Base-by-base conservation (phyloP, 1,140 invertebrate genomes). In the Chironomus tepperi region DNA sequence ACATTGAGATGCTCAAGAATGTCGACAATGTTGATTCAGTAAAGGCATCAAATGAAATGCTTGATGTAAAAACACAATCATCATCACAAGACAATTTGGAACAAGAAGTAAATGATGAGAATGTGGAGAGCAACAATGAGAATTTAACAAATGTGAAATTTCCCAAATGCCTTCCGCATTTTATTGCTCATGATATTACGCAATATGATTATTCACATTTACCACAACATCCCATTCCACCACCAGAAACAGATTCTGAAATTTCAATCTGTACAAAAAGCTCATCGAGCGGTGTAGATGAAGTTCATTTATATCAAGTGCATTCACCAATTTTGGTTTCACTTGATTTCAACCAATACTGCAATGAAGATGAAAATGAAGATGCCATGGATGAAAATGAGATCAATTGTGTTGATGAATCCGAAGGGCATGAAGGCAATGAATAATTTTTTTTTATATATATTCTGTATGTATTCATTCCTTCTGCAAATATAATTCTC, bases 111-210 rank as follows among this genome's bases (percentile, higher is more conserved):
- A 34, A 34, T 34, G 24, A 34, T 34, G 24, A 34, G 24, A 34
- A 34, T 34, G 24, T 34, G 5, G 24, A 34, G 5, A 34, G 24
- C 24, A 34, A 34, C 24, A 34, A 34, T 34, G 24, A 34, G 24
- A 34, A 34, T 34, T 34, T 73, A 24, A 19, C 10, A 6, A 21
- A 73, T 43, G 16, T 42, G 16, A 75, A 34, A 67, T 42, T 70
- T 67, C 78, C 77, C 18, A 76, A 76, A 74, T 79, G 79, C 65
- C 78, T 82, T 74, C 77, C 82, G 12, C 78, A 88, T 7, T 91
- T 90, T 89, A 83, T 87, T 1, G 86, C 87, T 0, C 85, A 89
- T 73, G 86, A 86, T 76, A 84, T 91, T 1, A 88, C 88, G 0
- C 80, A 84, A 8, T 91, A 89, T 77, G 86, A 88, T 83, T 84